Conservation (phyloP, 2,888 invertebrate genomes). For the Oxytorus armatus region DNA sequence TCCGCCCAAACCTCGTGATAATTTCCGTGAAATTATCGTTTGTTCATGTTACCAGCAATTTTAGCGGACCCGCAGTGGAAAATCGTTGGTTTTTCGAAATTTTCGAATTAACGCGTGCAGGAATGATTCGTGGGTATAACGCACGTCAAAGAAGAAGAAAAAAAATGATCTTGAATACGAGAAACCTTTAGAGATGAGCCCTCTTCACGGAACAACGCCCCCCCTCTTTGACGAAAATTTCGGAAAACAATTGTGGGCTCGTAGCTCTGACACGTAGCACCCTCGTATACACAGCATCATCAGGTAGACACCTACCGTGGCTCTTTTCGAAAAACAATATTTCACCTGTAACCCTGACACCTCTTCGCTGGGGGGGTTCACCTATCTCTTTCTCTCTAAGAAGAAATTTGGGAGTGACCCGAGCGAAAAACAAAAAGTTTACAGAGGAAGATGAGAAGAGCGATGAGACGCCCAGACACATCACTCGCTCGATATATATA, state of each 20-base stretch:
- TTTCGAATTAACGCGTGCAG: constrained; percentile 11
- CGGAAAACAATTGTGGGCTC: constrained; percentile 57
- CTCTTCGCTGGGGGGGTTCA: constrained; percentile 58
- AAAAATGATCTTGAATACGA: neutral
- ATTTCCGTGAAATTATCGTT: constrained; percentile 53
- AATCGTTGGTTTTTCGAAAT: constrained; percentile 56
- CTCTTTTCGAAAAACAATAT: constrained; percentile 58
- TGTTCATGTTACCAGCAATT: constrained; percentile 52
- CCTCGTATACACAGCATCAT: constrained; percentile 30
- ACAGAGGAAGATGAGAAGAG: constrained; percentile 41
- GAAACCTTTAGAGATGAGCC: constrained; percentile 14
- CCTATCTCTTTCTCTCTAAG: constrained; percentile 17
- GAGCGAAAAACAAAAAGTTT: constrained; percentile 60
- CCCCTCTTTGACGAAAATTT: constrained; percentile 51
- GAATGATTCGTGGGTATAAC: constrained; percentile 10
- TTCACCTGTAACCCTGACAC: constrained; percentile 64
- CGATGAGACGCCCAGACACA: constrained; percentile 20
- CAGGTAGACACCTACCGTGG: constrained; percentile 52
- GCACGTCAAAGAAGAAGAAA: neutral
- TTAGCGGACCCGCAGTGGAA: constrained; percentile 42
- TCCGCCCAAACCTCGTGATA: neutral
- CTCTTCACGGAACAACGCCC: constrained; percentile 27
- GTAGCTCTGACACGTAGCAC: constrained; percentile 28
- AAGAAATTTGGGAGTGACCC: constrained; percentile 54
- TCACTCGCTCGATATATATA: neutral